Evolutionary conservation across 2,113 vertebrate genomes (phyloP).

Genomic region (Actenoides lindsayi): DNA sequence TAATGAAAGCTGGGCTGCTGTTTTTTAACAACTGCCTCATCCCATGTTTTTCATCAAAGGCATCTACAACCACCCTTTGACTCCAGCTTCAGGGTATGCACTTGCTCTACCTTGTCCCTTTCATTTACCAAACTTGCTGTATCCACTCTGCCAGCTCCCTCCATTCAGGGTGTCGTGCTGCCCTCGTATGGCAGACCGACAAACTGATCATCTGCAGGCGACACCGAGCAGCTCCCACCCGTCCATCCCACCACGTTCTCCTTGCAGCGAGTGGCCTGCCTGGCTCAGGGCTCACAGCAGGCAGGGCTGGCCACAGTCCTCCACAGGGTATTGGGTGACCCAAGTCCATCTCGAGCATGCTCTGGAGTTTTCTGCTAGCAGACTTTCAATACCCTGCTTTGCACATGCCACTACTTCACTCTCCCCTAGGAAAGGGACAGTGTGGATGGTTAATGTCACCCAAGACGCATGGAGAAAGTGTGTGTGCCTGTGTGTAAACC

Average conservation of each 20-base stretch:
- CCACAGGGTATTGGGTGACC: neutral
- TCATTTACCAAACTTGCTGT: neutral
- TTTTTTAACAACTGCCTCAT: neutral
- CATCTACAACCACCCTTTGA: neutral
- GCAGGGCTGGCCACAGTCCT: neutral
- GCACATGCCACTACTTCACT: neutral
- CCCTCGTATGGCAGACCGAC: conserved; percentile 40
- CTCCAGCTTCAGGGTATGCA: neutral
- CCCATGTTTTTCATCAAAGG: neutral
- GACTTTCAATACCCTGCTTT: neutral
- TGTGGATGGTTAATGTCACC: neutral
- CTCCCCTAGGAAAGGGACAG: neutral
- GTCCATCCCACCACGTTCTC: fast-evolving
- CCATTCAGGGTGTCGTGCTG: conserved; percentile 14
- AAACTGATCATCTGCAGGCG: neutral
- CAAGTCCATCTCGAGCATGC: fast-evolving
- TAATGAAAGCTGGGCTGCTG: neutral
- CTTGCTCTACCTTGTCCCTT: neutral
- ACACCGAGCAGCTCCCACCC: neutral
- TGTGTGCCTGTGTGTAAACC: fast-evolving
- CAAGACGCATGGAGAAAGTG: fast-evolving
- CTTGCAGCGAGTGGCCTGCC: too few relatives aligned
- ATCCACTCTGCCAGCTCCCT: neutral
- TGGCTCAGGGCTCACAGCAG: neutral
- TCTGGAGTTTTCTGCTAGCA: neutral